Conservation (phyloP, 2,797 vertebrate genomes). For the Channallabes apus region DNA sequence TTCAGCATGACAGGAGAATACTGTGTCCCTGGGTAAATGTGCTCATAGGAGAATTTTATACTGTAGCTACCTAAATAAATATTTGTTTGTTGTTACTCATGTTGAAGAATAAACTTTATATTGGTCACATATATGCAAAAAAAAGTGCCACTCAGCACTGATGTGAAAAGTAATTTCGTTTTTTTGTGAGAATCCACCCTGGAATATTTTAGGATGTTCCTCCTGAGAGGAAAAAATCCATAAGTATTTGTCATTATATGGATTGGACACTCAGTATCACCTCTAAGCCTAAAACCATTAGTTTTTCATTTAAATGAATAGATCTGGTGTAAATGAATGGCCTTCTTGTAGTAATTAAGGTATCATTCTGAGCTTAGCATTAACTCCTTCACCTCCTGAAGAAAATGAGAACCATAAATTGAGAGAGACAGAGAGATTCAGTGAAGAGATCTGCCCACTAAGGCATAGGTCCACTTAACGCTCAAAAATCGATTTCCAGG, state of each 20-base stretch:
- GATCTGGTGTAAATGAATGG: background rate
- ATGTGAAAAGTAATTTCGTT: no score
- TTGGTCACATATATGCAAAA: background rate
- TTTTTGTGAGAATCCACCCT: background rate
- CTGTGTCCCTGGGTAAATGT: background rate
- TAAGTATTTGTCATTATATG: background rate
- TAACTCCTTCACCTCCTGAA: background rate
- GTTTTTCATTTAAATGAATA: background rate
- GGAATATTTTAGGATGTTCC: background rate
- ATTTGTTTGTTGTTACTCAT: background rate
- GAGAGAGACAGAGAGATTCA: no score
- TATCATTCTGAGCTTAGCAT: background rate
- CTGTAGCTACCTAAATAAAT: background rate
- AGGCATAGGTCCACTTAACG: no score
- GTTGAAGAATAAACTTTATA: background rate
- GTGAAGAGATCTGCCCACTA: no score
- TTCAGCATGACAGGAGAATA: background rate
- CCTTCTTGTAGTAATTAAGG: background rate
- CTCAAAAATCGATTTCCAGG: no score
- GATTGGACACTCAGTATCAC: background rate
- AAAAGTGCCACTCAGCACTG: no score
- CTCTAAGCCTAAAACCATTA: background rate
- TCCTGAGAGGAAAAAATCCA: background rate
- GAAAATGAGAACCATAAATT: no score
- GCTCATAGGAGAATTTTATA: background rate